Evolutionary conservation across 2,888 invertebrate species (phyloP).

Genomic region (Choristoneura rosaceana): DNA sequence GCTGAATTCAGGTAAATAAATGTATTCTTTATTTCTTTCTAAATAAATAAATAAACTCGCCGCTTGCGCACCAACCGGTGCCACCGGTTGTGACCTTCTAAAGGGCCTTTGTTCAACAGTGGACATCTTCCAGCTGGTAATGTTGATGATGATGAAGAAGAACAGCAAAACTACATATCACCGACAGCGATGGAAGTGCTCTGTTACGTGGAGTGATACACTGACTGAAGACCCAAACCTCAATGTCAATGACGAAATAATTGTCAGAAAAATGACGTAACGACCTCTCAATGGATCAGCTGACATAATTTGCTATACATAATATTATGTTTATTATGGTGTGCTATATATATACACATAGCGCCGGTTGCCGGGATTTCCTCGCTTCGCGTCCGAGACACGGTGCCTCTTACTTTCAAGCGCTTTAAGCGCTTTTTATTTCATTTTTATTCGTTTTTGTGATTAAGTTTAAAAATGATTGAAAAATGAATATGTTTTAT

Average conservation of each 20-base stretch:
- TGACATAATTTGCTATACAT: slow-evolving; percentile 74
- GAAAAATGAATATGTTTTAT: neutral
- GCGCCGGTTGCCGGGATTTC: slow-evolving; percentile 62
- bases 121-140: too few relatives aligned
- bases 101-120: too few relatives aligned
- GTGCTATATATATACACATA: slow-evolving; percentile 52
- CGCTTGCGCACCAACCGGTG: too few relatives aligned
- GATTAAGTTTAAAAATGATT: neutral
- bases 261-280: slow-evolving; percentile 27
- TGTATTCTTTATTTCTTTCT: too few relatives aligned
- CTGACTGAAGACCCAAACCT: neutral
- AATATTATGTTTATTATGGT: slow-evolving; percentile 48
- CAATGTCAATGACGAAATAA: slow-evolving; percentile 12
- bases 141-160: too few relatives aligned
- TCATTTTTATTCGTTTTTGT: slow-evolving; percentile 10
- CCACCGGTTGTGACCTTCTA: too few relatives aligned
- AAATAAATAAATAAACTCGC: too few relatives aligned
- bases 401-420: slow-evolving; percentile 48
- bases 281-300: slow-evolving; percentile 59
- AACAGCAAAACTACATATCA: too few relatives aligned
- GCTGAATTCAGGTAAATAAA: too few relatives aligned
- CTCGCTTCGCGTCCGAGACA: slow-evolving; percentile 70
- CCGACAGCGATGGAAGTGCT: too few relatives aligned
- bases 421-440: slow-evolving; percentile 40
- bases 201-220: neutral